Evolutionary conservation across 2,113 vertebrate genomes (phyloP).

Genomic region (Seriola aureovittata): DNA sequence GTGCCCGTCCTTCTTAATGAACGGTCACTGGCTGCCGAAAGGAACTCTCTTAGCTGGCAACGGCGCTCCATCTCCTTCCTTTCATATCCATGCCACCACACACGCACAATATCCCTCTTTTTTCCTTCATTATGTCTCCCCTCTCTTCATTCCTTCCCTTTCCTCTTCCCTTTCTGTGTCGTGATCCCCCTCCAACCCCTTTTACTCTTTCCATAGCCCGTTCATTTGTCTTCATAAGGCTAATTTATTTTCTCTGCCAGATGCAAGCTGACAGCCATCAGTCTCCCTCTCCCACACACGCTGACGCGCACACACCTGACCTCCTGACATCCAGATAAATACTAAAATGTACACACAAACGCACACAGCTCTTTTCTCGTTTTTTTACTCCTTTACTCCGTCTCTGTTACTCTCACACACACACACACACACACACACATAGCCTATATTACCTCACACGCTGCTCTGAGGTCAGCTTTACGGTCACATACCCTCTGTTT

Average conservation of each 20-base stretch:
- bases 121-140: constrained; percentile 53
- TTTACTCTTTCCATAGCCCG: constrained; percentile 76
- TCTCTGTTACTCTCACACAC: constrained; percentile 38
- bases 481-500: constrained; percentile 94
- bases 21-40: constrained; percentile 66
- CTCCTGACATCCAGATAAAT: constrained; percentile 51
- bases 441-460: constrained; percentile 79
- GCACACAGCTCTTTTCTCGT: constrained; percentile 28
- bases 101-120: constrained; percentile 57
- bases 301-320: constrained; percentile 60
- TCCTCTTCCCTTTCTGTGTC: constrained; percentile 27
- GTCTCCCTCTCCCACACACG: constrained; percentile 86
- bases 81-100: constrained; percentile 78
- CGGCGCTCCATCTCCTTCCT: constrained; percentile 48
- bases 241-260: constrained; percentile 99
- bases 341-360: constrained; percentile 28
- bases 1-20: constrained; percentile 65
- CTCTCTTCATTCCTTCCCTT: constrained; percentile 28
- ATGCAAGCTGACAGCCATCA: constrained; percentile 99
- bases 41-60: constrained; percentile 73
- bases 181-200: constrained; percentile 57
- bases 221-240: constrained; percentile 99
- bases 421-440: constrained; percentile 21
- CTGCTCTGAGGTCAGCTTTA: constrained; percentile 90
- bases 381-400: constrained; percentile 62